phyloP scores from a whole-genome alignment of 2,113 vertebrate genomes.

The Camelus bactrianus region DNA sequence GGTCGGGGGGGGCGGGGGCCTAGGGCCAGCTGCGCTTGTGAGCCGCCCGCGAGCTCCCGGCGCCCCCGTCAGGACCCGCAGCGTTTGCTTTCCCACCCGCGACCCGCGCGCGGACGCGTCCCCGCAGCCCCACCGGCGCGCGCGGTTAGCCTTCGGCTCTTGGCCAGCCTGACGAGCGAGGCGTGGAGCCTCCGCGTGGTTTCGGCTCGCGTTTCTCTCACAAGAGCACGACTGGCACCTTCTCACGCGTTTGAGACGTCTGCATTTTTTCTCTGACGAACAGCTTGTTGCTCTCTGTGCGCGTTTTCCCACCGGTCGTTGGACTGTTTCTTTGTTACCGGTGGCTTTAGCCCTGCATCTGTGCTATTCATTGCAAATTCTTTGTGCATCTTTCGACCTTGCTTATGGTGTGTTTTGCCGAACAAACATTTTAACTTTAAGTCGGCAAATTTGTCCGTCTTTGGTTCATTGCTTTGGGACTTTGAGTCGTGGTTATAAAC shows the following conservation, averaged over 20 bases:
- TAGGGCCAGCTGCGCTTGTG: too few relatives aligned
- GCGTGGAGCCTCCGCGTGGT: rapidly evolving
- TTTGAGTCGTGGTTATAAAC: too few relatives aligned
- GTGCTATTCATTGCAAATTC: rapidly evolving
- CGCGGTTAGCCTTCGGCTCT: rapidly evolving
- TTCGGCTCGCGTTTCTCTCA: neutral
- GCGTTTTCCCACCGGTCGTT: neutral
- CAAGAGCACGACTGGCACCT: rapidly evolving
- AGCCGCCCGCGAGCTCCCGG: too few relatives aligned
- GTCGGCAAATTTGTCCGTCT: rapidly evolving
- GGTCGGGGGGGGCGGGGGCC: too few relatives aligned
- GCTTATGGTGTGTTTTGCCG: rapidly evolving
- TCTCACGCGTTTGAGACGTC: rapidly evolving
- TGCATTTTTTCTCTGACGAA: neutral
- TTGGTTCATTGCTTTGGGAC: neutral
- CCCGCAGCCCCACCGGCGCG: too few relatives aligned
- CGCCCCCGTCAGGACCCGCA: rapidly evolving
- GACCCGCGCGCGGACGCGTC: too few relatives aligned
- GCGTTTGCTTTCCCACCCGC: neutral
- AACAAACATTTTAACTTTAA: rapidly evolving
- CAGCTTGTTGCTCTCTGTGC: rapidly evolving
- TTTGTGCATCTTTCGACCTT: neutral
- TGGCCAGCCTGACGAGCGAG: neutral
- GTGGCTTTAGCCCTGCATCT: rapidly evolving
- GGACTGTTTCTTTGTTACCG: neutral